Evolutionary conservation across 1,140 invertebrate species (phyloP), one percentile per base, ranked within the genome.

Genomic region (Rhynchophorus ferrugineus): DNA sequence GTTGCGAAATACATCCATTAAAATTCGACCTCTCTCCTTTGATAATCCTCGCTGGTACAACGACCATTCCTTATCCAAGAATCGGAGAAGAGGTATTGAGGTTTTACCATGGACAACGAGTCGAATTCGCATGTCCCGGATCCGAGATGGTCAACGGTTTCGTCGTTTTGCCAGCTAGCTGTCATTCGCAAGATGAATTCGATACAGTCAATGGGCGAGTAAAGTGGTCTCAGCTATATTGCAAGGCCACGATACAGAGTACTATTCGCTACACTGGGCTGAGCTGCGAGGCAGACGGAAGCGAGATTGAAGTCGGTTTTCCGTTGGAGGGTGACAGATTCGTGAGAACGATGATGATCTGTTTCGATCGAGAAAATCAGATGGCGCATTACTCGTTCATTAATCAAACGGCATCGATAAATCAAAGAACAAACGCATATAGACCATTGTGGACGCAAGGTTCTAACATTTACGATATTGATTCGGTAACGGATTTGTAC

Each of bases 211-310:
- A 20, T 14, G 13, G 11, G 3, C 17, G 16, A 35, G 34, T 19
- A 14, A 14, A 13, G 0, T 51, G 22, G 24, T 6, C 3, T 3
- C 29, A 44, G 19, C 22, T 51, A 6, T 13, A 22, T 8, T 51
- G 49, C 8, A 44, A 3, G 11, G 11, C 1, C 11, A 14, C 35
- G 16, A 22, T 41, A 1, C 11, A 34, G 11, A 6, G 39, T 14
- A 11, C 34, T 0, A 19, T 14, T 13, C 44, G 50, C 11, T 44
- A 33, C 19, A 54, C 49, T 14, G 44, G 38, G 20, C 44, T 39
- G 6, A 41, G n/a, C 17, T 56, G 49, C 3, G 61, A 69, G 0
- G 75, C 70, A 0, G 77, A 73, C 48, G 20, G 46, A n/a, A 44
- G 20, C 29, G 38, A 55, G 35, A 57, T 60, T 6, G 63, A 65